Evolutionary conservation across 2,113 vertebrate species (phyloP).

Genomic region (Gopherus flavomarginatus): DNA sequence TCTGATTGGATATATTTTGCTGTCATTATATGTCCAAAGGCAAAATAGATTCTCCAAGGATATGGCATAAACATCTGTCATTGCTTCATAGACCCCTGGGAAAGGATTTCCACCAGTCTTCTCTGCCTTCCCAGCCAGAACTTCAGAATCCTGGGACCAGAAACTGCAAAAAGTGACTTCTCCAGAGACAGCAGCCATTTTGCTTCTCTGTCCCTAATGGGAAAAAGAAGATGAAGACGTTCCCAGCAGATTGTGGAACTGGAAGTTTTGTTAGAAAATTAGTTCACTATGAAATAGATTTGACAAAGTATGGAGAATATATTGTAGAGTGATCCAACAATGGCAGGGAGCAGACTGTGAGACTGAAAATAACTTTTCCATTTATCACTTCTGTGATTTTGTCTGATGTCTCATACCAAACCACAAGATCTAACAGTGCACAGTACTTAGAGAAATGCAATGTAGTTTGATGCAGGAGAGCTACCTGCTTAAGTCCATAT

Average conservation of each 20-base stretch:
- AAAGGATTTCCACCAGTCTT: not conserved
- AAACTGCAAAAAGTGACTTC: not conserved
- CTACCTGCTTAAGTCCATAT: not conserved
- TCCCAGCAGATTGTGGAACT: rapidly evolving
- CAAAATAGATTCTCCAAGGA: not conserved
- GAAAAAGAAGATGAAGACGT: rapidly evolving
- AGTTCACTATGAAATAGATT: not conserved
- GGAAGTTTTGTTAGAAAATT: not conserved
- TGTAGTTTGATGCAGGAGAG: not conserved
- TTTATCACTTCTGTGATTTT: not conserved
- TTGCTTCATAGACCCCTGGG: not conserved
- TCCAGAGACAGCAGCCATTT: not conserved
- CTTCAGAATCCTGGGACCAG: not conserved
- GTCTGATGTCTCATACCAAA: not conserved
- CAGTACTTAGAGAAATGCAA: not conserved
- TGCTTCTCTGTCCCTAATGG: not conserved
- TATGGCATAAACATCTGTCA: not conserved
- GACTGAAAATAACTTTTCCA: not conserved
- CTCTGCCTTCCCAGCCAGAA: not conserved
- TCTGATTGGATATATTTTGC: too few species aligned
- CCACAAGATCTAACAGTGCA: rapidly evolving
- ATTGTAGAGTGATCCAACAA: not conserved
- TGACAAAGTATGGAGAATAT: not conserved
- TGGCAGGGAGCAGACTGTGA: not conserved
- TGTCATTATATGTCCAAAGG: not conserved